Conservation (phyloP, 2,113 vertebrate genomes). For the Petromus typicus region DNA sequence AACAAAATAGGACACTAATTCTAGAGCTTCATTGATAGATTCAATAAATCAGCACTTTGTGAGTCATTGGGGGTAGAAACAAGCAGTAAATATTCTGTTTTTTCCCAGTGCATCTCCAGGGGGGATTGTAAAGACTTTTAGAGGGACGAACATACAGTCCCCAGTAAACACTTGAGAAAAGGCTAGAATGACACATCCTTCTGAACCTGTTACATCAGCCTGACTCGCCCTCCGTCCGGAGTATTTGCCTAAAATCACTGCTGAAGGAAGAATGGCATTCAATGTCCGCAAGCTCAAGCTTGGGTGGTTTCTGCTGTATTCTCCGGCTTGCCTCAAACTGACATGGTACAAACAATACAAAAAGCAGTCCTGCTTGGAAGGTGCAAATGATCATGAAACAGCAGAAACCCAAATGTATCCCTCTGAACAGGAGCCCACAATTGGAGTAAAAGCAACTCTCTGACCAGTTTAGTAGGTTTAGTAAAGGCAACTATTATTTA, state of each 20-base stretch:
- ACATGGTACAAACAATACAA: not conserved
- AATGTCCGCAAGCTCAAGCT: not conserved
- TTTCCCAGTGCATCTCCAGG: not conserved
- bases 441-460: not conserved
- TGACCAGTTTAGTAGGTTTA: not conserved
- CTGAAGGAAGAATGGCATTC: not conserved
- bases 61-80: conserved; percentile 5
- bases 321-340: not conserved
- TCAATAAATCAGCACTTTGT: conserved; percentile 35
- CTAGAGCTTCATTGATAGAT: conserved; percentile 24
- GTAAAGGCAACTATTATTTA: not conserved
- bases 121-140: not conserved
- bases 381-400: not conserved
- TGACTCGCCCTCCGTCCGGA: not conserved
- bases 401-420: not conserved
- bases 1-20: conserved; percentile 12
- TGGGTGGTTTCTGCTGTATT: not conserved
- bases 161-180: conserved; percentile 9
- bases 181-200: not conserved
- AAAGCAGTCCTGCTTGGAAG: not conserved
- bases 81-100: not conserved
- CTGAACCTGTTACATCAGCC: not conserved
- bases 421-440: not conserved
- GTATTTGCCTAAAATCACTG: conserved; percentile 11
- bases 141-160: not conserved